phyloP scores from a whole-genome alignment of 2,113 vertebrate genomes.

The Elanoides forficatus region DNA sequence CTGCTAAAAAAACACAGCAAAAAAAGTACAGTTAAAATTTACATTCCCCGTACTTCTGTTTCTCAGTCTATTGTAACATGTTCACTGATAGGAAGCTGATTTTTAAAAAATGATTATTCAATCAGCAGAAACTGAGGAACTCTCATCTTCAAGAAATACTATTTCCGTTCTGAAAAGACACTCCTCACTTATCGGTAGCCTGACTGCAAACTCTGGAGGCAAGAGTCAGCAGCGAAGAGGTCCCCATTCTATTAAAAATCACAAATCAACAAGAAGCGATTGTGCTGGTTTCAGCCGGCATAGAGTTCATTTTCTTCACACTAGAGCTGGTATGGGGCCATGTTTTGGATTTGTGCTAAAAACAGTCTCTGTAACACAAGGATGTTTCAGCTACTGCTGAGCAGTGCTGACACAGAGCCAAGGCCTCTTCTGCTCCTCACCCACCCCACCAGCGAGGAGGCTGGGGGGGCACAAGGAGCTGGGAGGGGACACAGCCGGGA shows the following conservation, averaged over 20 bases:
- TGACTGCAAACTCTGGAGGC: background rate
- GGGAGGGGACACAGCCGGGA: too few species aligned
- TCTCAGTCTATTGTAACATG: background rate
- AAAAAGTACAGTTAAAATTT: background rate
- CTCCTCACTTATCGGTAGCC: background rate
- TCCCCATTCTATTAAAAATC: background rate
- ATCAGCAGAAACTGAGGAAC: background rate
- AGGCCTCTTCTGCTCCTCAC: too few species aligned
- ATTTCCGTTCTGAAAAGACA: background rate
- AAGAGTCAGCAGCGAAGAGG: background rate
- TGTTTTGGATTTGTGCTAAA: too few species aligned
- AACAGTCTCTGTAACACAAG: too few species aligned
- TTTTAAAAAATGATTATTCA: background rate
- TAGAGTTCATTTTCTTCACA: too few species aligned
- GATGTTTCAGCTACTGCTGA: too few species aligned
- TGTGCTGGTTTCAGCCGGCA: too few species aligned
- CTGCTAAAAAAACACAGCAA: background rate
- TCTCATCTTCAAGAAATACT: background rate
- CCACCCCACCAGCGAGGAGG: too few species aligned
- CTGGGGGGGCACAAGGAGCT: too few species aligned
- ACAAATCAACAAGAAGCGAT: background rate
- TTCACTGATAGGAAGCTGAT: background rate
- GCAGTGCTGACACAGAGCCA: too few species aligned
- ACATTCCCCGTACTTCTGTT: background rate
- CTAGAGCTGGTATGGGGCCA: too few species aligned